Conservation (phyloP, 2,888 invertebrate species). For the Tipula helvola region DNA sequence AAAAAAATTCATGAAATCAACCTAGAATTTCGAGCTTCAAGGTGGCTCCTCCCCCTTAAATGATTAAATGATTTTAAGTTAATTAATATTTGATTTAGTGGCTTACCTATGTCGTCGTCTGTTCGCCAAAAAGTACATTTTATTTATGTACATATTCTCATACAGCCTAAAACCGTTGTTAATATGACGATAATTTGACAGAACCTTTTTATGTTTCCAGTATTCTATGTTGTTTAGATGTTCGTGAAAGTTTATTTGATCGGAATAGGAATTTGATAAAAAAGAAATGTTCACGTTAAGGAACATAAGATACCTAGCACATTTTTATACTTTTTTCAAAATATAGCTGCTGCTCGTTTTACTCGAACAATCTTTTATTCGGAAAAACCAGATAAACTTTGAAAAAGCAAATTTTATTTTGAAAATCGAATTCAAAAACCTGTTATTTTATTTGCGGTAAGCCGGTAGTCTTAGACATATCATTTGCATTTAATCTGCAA, state of each 20-base stretch:
- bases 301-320: no score
- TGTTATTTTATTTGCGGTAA: background rate
- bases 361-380: background rate
- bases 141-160: no score
- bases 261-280: no score
- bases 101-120: no score
- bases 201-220: no score
- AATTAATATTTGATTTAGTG: background rate
- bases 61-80: background rate
- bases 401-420: background rate
- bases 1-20: no score
- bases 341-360: background rate
- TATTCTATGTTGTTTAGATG: background rate
- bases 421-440: background rate
- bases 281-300: no score
- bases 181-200: background rate
- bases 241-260: background rate
- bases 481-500: no score
- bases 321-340: no score
- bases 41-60: background rate
- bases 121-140: no score
- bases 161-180: background rate
- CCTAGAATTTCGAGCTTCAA: no score
- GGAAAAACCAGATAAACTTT: background rate
- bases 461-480: background rate